Conservation (phyloP, 2,888 invertebrate genomes). For the Drosophila niveifrons region DNA sequence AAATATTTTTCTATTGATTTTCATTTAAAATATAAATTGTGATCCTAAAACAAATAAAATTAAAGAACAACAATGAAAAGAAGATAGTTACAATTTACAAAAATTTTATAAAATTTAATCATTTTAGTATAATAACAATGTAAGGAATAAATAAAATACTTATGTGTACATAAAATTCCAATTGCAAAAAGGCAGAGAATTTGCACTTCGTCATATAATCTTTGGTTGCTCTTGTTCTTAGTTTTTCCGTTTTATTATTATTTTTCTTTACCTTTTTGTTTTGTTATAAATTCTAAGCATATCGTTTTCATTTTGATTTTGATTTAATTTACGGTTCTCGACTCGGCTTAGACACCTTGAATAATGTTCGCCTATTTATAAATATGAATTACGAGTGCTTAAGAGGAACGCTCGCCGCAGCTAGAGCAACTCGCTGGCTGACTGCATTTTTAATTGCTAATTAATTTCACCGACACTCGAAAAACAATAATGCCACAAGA, state of each 20-base stretch:
- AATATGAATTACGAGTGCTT: slow-evolving; percentile 75
- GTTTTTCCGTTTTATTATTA: slow-evolving; percentile 36
- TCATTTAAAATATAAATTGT: no score
- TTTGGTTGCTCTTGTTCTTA: slow-evolving; percentile 7
- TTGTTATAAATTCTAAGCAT: slow-evolving; percentile 76
- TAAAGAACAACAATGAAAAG: no score
- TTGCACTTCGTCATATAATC: not conserved
- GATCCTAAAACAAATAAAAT: no score
- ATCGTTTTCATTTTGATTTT: slow-evolving; percentile 75
- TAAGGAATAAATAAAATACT: no score
- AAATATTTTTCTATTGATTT: no score
- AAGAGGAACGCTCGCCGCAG: slow-evolving; percentile 50
- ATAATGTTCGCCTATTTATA: slow-evolving; percentile 79
- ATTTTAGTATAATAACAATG: no score
- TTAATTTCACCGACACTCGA: slow-evolving; percentile 69
- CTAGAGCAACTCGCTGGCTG: slow-evolving; percentile 12
- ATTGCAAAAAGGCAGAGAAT: slow-evolving; percentile 18
- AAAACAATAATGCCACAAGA: slow-evolving; percentile 60
- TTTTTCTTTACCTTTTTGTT: slow-evolving; percentile 58
- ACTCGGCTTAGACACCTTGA: slow-evolving; percentile 71
- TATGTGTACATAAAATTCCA: no score
- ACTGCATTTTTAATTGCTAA: slow-evolving; percentile 79
- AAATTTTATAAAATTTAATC: no score
- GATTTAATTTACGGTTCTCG: slow-evolving; percentile 79
- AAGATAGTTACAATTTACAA: no score